phyloP scores from a whole-genome alignment of 2,797 vertebrate species.

The Mormyrus hasselquistii region DNA sequence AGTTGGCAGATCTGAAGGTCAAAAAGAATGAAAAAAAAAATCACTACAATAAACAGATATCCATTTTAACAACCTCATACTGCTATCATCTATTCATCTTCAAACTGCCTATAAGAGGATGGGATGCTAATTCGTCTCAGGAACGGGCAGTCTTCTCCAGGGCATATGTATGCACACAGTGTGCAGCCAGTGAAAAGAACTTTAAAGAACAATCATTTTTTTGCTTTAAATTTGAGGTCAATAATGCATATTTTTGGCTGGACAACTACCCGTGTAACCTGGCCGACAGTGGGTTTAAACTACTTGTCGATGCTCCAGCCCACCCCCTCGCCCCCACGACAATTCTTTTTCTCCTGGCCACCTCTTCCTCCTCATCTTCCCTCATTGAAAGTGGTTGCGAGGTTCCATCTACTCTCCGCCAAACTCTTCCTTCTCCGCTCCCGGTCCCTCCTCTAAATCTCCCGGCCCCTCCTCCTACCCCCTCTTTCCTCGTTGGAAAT shows the following conservation, averaged over 20 bases:
- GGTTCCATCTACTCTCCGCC: not conserved
- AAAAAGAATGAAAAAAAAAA: not conserved
- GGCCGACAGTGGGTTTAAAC: not conserved
- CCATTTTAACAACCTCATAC: not conserved
- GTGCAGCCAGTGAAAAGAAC: not conserved
- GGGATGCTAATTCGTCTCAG: not conserved
- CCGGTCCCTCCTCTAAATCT: not conserved
- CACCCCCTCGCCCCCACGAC: not conserved
- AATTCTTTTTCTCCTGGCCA: not conserved
- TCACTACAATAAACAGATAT: not conserved
- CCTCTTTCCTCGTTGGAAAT: not conserved
- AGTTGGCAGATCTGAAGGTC: not conserved
- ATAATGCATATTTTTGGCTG: not conserved
- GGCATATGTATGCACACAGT: not conserved
- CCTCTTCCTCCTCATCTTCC: not conserved
- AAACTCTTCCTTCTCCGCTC: not conserved
- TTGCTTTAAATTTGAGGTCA: not conserved
- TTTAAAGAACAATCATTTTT: not conserved
- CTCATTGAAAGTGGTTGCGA: not conserved
- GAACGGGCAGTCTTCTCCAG: not conserved
- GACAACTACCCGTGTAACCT: not conserved
- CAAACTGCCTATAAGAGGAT: not conserved
- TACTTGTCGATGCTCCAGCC: not conserved
- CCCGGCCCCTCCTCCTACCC: not conserved
- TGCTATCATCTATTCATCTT: not conserved